A percentile compares a stretch with the other conserved stretches of the same genome.
These are phyloP conservation scores for Halictus rubicundus DNA, from an alignment of 1,140 invertebrate genomes.

Conservation along the genomic window DNA sequence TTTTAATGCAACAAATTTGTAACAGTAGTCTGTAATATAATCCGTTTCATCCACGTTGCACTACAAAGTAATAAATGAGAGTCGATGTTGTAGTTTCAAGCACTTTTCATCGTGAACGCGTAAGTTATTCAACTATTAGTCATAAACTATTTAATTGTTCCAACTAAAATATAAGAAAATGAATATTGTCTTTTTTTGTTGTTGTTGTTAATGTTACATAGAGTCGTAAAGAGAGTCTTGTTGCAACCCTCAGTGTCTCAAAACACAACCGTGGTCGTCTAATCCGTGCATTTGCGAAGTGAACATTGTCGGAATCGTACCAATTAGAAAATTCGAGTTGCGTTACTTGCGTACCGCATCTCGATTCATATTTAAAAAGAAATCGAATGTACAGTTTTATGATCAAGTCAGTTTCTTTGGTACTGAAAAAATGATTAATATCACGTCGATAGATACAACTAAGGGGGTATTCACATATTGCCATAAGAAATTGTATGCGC, in stretches of 20 bases:
- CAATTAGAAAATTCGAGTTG: slow-evolving; percentile 5
- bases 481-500: slow-evolving; percentile 29
- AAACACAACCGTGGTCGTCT: slow-evolving; percentile 4
- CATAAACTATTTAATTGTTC: slow-evolving; percentile 15
- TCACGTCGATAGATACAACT: slow-evolving; percentile 27
- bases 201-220: neutral
- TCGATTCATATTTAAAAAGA: neutral
- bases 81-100: neutral
- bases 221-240: neutral
- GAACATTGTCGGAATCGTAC: neutral
- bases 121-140: slow-evolving; percentile 28
- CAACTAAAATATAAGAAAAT: slow-evolving; percentile 14
- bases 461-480: slow-evolving; percentile 27
- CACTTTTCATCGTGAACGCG: slow-evolving; percentile 21
- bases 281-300: neutral
- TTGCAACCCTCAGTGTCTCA: neutral
- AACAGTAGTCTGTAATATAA: neutral
- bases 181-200: neutral
- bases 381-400: slow-evolving; percentile 19
- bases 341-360: neutral
- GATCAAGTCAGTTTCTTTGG: slow-evolving; percentile 40
- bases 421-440: slow-evolving; percentile 23
- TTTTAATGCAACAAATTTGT: neutral
- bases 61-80: neutral
- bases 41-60: neutral